Evolutionary conservation across 2,113 vertebrate species (phyloP).

Genomic region (Psilopogon haemacephalus): DNA sequence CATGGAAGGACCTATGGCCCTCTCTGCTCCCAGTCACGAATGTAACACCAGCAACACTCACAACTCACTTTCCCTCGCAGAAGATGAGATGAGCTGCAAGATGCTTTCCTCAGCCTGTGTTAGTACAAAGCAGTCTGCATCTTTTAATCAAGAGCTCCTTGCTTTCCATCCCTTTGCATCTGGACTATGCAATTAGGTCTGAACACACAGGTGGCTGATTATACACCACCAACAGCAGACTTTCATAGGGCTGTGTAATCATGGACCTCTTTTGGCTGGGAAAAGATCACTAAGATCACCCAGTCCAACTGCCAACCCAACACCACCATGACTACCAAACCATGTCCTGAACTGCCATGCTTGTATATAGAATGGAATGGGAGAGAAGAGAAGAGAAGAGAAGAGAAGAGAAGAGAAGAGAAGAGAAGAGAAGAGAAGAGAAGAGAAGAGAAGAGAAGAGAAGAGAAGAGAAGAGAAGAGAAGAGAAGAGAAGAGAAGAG

Average conservation of each 20-base stretch:
- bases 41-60: neutral
- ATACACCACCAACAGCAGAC: neutral
- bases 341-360: too few species aligned
- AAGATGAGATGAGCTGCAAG: neutral
- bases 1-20: neutral
- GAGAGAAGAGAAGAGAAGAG: too few species aligned
- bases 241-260: neutral
- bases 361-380: too few species aligned
- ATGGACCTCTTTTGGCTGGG: too few species aligned
- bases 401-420: too few species aligned
- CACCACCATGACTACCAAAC: too few species aligned
- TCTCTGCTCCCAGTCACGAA: neutral
- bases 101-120: neutral
- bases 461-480: too few species aligned
- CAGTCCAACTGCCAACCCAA: too few species aligned
- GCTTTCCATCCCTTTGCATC: neutral
- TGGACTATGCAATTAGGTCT: neutral
- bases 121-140: neutral
- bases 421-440: too few species aligned
- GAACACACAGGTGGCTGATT: neutral
- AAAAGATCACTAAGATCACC: too few species aligned
- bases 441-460: too few species aligned
- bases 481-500: too few species aligned
- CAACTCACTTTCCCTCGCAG: neutral
- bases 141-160: neutral